A percentile compares a stretch with the other conserved stretches of the same genome.
Conservation (phyloP, 2,888 invertebrate species). For the Sarcophaga rosellei region DNA sequence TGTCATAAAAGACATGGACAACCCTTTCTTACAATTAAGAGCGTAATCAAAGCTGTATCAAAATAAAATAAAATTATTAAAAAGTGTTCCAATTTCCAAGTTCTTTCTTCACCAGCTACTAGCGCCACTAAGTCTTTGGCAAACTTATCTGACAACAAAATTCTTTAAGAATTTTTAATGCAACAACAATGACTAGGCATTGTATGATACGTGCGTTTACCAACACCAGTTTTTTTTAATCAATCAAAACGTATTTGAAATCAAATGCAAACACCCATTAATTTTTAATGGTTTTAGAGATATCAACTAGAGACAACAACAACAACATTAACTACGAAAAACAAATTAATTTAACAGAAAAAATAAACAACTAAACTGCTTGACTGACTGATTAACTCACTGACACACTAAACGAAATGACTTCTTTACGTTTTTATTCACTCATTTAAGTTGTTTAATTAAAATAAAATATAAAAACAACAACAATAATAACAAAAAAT, state of each 20-base stretch:
- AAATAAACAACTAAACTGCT: background rate
- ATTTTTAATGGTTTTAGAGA: background rate
- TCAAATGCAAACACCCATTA: constrained; percentile 7
- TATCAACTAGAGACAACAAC: background rate
- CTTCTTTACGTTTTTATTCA: constrained; percentile 28
- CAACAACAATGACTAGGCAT: constrained; percentile 41
- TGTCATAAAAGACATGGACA: too few relatives aligned
- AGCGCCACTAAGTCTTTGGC: constrained; percentile 58
- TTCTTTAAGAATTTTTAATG: background rate
- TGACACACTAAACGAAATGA: constrained; percentile 68
- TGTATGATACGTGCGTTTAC: constrained; percentile 9
- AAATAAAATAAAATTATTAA: background rate
- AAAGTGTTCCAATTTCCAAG: background rate
- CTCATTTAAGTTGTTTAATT: constrained; percentile 3
- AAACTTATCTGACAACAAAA: constrained; percentile 50
- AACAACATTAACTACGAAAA: constrained; percentile 15
- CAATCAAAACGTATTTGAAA: constrained; percentile 68
- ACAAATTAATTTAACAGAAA: constrained; percentile 53
- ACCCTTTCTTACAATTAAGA: too few relatives aligned
- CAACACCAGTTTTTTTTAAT: constrained; percentile 53
- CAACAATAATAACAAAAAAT: constrained; percentile 40
- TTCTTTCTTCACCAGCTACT: background rate
- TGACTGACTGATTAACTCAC: constrained; percentile 52
- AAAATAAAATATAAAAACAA: constrained; percentile 7
- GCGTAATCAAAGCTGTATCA: background rate